A percentile compares a stretch with the other conserved stretches of the same genome.
phyloP scores from a whole-genome alignment of 2,888 invertebrate species.

The Cataglyphis altisquamis region DNA sequence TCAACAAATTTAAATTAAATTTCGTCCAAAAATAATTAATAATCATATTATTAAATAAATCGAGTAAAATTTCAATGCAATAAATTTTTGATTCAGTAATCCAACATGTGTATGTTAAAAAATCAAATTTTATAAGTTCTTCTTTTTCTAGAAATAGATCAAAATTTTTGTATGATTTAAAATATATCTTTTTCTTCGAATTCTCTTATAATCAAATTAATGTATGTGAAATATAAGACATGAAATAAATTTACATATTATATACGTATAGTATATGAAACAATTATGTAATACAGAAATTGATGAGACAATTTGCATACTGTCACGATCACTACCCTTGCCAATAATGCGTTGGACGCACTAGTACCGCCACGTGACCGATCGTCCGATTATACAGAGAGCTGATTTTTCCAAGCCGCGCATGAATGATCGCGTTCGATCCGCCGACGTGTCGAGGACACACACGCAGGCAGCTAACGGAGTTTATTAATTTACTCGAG shows the following conservation, averaged over 20 bases:
- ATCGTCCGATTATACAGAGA: slow-evolving; percentile 47
- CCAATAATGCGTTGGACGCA: slow-evolving; percentile 55
- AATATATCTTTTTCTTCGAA: not conserved
- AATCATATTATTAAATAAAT: not conserved
- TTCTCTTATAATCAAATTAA: not conserved
- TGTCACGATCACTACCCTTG: slow-evolving; percentile 55
- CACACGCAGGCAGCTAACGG: slow-evolving; percentile 72
- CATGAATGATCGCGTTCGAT: slow-evolving; percentile 63
- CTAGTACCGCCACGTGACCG: slow-evolving; percentile 65
- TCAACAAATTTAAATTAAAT: not conserved
- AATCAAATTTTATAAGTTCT: not conserved
- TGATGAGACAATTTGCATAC: slow-evolving; percentile 54
- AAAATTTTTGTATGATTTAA: not conserved
- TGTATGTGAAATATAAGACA: not conserved
- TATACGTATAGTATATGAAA: not conserved
- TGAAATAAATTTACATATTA: not conserved
- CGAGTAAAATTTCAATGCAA: not conserved
- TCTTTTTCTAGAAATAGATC: not conserved
- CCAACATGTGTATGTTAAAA: not conserved
- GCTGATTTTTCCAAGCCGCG: slow-evolving; percentile 61
- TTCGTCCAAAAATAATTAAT: not conserved
- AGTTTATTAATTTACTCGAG: slow-evolving; percentile 86
- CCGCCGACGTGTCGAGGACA: slow-evolving; percentile 76
- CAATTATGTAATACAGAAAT: slow-evolving; percentile 32
- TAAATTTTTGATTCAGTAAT: slow-evolving; percentile 17